Evolutionary conservation across 2,888 invertebrate genomes (phyloP).

Genomic region (Podabrus alpinus): DNA sequence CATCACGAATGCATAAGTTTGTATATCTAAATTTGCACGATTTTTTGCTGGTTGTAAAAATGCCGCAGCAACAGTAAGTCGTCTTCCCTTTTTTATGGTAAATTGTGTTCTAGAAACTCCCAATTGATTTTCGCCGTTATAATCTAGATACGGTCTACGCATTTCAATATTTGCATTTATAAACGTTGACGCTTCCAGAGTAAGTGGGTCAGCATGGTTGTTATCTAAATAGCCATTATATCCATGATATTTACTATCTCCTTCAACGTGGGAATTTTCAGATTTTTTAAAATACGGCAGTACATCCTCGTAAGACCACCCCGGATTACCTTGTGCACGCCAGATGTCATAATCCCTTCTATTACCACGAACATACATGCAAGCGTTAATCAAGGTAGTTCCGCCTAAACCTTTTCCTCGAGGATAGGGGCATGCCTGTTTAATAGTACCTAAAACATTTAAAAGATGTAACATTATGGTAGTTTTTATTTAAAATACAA

Average conservation of each 20-base stretch:
- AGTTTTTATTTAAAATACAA: background rate
- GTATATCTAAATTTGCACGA: conserved; percentile 63
- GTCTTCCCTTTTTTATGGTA: conserved; percentile 63
- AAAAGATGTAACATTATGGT: background rate
- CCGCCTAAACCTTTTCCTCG: conserved; percentile 62
- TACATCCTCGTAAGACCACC: conserved; percentile 59
- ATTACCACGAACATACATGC: conserved; percentile 79
- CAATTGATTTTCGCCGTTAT: conserved; percentile 63
- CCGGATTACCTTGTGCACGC: conserved; percentile 42
- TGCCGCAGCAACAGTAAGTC: conserved; percentile 64
- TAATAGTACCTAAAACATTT: background rate
- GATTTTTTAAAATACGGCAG: conserved; percentile 47
- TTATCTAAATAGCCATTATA: conserved; percentile 69
- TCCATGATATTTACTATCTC: conserved; percentile 67
- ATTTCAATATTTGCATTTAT: conserved; percentile 67
- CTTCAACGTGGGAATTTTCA: conserved; percentile 51
- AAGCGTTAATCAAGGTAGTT: conserved; percentile 76
- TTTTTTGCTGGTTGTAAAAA: conserved; percentile 60
- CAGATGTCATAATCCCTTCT: conserved; percentile 49
- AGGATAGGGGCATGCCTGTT: background rate
- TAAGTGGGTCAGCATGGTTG: conserved; percentile 63
- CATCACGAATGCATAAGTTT: conserved; percentile 60
- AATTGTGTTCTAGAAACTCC: conserved; percentile 68
- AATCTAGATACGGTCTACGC: conserved; percentile 68
- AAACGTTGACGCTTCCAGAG: conserved; percentile 62